Base-by-base conservation (phyloP, 2,888 invertebrate genomes). In the Megamerina dolium region DNA sequence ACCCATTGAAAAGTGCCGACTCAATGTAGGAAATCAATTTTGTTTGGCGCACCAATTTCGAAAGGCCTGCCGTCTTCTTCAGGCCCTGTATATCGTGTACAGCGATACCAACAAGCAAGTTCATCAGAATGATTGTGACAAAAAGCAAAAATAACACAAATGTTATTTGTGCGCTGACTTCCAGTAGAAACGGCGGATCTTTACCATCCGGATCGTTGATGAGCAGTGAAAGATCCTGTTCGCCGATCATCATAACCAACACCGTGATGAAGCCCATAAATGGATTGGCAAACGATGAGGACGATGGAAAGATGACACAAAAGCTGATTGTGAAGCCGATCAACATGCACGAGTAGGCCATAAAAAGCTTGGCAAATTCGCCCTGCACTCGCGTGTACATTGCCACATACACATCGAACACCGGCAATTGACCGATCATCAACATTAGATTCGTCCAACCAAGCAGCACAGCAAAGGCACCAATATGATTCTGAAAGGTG, bases 371-470 rank as follows among this genome's bases (percentile, higher is more conserved):
- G 6, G 87, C 86, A 55, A 90, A 89, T 73, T 90, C 89, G 35
- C 84, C 87, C 63, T 87, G 87, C 1, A 89, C 88, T 68, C 86
- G 82, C 2, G 88, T 88, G 57, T 88, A 89, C 90, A 90, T 90
- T 1, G 90, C 90, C 4, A 91, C 89, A 61, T 91, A 91, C 0
- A 89, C 85, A 14, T 90, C 91, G 61, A 91, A 87, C 37, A 88
- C 81, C 0, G 91, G 91, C 29, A 91, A 73, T 58, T 91, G 87
- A 0, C 91, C 91, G 44, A 91, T 84, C 86, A 89, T 88, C 65
- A 88, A 74, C 87, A 90, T 88, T n/a, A 89, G 74, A 68, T 90
- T 88, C 5, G 87, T 86, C 90, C 90, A 90, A 5, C 87, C 88
- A 31, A 87, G 81, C 4, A 90, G 76, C 1, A 89, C 87, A 0